Conservation (phyloP, 2,888 invertebrate species). For the Magallana nippona region DNA sequence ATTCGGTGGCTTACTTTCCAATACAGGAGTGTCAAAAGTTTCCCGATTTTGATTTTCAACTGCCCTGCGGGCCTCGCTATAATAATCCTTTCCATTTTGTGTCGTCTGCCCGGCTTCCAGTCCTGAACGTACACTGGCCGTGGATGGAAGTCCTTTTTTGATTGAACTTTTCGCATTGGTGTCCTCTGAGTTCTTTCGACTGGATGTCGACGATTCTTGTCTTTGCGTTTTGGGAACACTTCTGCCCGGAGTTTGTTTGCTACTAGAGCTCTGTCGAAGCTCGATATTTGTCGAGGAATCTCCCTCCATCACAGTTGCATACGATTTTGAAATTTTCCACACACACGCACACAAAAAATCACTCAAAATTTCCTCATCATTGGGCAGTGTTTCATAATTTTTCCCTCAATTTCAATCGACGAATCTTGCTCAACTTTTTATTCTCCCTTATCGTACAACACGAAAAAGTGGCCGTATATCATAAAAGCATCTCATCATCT, state of each 20-base stretch:
- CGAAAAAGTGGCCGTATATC: slow-evolving; percentile 23
- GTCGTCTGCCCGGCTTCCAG: slow-evolving; percentile 28
- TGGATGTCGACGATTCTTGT: not conserved
- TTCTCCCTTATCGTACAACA: not conserved
- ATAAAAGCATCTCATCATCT: slow-evolving; percentile 18
- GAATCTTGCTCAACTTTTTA: not conserved
- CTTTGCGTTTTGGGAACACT: slow-evolving; percentile 3
- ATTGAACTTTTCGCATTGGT: slow-evolving; percentile 24
- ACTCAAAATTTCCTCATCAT: not conserved
- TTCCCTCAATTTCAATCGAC: not conserved
- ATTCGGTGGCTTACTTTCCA: slow-evolving; percentile 53
- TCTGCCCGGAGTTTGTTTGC: slow-evolving; percentile 8
- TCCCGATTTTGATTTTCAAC: slow-evolving; percentile 33
- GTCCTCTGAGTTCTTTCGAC: slow-evolving; percentile 12
- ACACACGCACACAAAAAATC: not conserved
- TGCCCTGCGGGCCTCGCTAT: not conserved
- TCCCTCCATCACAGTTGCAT: not conserved
- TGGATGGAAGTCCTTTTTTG: slow-evolving; percentile 10
- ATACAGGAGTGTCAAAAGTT: slow-evolving; percentile 44
- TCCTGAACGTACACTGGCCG: slow-evolving; percentile 2
- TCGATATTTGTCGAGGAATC: slow-evolving; percentile 11
- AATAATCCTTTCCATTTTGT: slow-evolving; percentile 17
- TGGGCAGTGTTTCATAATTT: not conserved
- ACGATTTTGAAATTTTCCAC: too few species aligned
- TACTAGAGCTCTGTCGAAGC: not conserved